These are phyloP conservation scores for Empidonax alnorum DNA, from an alignment of 2,113 vertebrate genomes.

Conservation along the genomic window DNA sequence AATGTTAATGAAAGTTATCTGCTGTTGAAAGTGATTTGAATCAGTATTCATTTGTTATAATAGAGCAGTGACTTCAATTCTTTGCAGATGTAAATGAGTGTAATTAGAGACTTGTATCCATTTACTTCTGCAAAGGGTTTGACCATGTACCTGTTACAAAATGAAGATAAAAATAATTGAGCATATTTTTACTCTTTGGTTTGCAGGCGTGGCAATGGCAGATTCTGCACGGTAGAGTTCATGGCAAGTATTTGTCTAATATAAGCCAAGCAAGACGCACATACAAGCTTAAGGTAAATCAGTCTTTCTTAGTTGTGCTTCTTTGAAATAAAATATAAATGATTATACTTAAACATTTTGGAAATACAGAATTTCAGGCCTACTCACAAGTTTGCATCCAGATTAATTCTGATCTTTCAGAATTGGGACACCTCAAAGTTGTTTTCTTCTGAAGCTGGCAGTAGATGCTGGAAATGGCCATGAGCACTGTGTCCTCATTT, in stretches of 20 bases:
- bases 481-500: neutral
- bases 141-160: neutral
- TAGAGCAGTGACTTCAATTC: neutral
- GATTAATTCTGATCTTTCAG: neutral
- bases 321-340: neutral
- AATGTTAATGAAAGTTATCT: neutral
- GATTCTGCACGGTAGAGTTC: neutral
- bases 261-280: neutral
- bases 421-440: neutral
- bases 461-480: neutral
- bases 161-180: neutral
- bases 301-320: neutral
- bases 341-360: neutral
- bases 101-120: neutral
- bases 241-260: constrained; percentile 31
- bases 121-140: neutral
- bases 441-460: neutral
- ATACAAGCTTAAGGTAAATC: constrained; percentile 14
- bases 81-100: neutral
- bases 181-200: constrained; percentile 34
- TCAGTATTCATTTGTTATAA: neutral
- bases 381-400: neutral
- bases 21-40: neutral
- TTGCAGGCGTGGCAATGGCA: constrained; percentile 10
- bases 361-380: neutral